Evolutionary conservation across 2,888 invertebrate species (phyloP), one percentile per base, ranked within the genome.

Genomic region (Phymatocera aterrima): DNA sequence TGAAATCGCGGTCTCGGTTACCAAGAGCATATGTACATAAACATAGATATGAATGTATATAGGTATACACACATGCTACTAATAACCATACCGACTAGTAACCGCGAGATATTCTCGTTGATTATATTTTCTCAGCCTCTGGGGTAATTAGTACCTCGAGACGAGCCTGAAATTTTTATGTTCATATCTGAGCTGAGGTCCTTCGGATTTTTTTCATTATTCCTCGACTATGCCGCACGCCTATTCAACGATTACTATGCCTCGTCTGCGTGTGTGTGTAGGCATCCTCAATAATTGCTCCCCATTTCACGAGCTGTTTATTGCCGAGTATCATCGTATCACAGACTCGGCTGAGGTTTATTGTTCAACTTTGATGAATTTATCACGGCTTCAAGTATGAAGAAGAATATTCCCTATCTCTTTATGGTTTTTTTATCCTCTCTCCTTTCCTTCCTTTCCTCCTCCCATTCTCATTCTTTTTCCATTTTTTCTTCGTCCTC

Each of bases 111-210:
- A 74, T 77, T 77, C 80, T 84, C 83, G 84, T 83, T 85, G 85
- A 85, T 85, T 83, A 81, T 79, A 79, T 82, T 82, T n/a, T 81
- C 82, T 83, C 81, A 81, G 79, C 64, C 81, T 80, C 82, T 83
- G 40, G 68, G 48, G 48, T 77, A 48, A 74, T 78, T 74, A 78
- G 60, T 37, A 34, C 24, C 34, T 34, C 48, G n/a, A n/a, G n/a
- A n/a, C n/a, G n/a, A n/a, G n/a, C n/a, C n/a, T n/a, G n/a, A n/a
- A n/a, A 34, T 15, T 74, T 74, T 60, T 37, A 54, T 61, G 60
- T 51, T 40, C 28, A 57, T n/a, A n/a, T 31, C 2, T n/a, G 60
- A 21, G 24, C 37, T n/a, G 18, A 18, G 64, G n/a, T 3, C 24
- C 37, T 34, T 8, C n/a, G n/a, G 64, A 64, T 64, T 64, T 64